These are phyloP conservation scores for Chydorus sphaericus DNA, from an alignment of 2,888 invertebrate species.

Conservation along the genomic window DNA sequence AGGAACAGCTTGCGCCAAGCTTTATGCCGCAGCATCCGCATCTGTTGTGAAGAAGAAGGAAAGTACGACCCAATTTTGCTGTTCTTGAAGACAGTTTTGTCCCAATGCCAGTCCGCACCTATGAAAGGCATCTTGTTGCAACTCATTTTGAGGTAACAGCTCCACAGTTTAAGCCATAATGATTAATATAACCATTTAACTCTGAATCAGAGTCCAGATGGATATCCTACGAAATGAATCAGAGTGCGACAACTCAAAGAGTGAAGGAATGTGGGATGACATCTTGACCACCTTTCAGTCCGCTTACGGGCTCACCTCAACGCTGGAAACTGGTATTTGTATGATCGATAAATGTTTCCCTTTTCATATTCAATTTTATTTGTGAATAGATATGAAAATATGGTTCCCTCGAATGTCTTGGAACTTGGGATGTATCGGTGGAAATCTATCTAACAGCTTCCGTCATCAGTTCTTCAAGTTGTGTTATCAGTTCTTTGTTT, in stretches of 20 bases:
- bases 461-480: constrained; percentile 2
- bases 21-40: not conserved
- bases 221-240: not conserved
- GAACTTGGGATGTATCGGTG: not conserved
- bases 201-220: not conserved
- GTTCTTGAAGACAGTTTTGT: not conserved
- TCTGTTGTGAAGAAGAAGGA: not conserved
- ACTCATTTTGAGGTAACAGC: not conserved
- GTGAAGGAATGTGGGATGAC: not conserved
- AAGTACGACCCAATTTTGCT: not conserved
- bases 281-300: not conserved
- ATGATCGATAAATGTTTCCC: too few relatives aligned
- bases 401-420: not conserved
- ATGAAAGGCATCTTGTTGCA: not conserved
- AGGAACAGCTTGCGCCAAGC: not conserved
- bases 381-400: not conserved
- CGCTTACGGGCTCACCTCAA: not conserved
- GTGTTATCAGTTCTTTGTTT: not conserved
- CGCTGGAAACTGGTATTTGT: not conserved
- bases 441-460: not conserved
- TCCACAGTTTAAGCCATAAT: not conserved
- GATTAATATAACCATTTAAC: not conserved
- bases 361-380: not conserved
- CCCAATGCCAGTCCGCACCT: not conserved
- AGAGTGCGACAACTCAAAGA: not conserved